Conservation (phyloP, 1,140 invertebrate species). For the Drosophila persimilis region DNA sequence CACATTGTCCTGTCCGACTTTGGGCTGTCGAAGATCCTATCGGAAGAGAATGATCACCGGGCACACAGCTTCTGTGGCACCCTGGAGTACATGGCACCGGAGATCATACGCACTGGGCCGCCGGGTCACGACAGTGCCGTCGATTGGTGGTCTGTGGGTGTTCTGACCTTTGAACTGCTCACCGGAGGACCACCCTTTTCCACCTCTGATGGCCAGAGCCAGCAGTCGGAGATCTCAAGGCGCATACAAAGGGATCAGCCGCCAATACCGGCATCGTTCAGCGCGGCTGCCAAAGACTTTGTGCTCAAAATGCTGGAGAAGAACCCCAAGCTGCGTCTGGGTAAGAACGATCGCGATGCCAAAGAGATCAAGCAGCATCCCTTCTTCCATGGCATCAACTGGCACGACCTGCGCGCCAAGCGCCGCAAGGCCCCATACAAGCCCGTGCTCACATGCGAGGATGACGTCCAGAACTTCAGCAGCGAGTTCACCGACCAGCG, state of each 20-base stretch:
- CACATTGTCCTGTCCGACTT: constrained; percentile 97
- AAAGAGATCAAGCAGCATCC: constrained; percentile 93
- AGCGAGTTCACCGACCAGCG: constrained; percentile 97
- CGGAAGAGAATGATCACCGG: constrained; percentile 84
- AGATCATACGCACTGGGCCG: constrained; percentile 92
- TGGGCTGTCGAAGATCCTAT: constrained; percentile 93
- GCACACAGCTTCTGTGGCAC: constrained; percentile 99
- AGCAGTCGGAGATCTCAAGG: constrained; percentile 96
- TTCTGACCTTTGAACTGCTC: constrained; percentile 97
- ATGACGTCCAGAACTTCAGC: constrained; percentile 98
- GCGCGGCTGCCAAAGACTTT: constrained; percentile 86
- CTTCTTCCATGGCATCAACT: constrained; percentile 92
- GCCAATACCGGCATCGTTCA: constrained; percentile 90
- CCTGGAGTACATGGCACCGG: constrained; percentile 98
- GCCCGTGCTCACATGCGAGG: constrained; percentile 90
- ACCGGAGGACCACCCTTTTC: constrained; percentile 99
- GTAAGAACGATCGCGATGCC: constrained; percentile 91
- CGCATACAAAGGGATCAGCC: constrained; percentile 94
- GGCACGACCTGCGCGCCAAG: constrained; percentile 89
- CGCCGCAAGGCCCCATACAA: constrained; percentile 92
- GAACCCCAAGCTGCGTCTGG: constrained; percentile 92
- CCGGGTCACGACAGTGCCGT: constrained; percentile 96
- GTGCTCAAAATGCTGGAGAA: constrained; percentile 92
- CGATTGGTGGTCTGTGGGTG: constrained; percentile 99
- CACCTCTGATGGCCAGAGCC: constrained; percentile 95